Conservation (phyloP, 1,140 invertebrate species). For the Lutraria rhynchaena region DNA sequence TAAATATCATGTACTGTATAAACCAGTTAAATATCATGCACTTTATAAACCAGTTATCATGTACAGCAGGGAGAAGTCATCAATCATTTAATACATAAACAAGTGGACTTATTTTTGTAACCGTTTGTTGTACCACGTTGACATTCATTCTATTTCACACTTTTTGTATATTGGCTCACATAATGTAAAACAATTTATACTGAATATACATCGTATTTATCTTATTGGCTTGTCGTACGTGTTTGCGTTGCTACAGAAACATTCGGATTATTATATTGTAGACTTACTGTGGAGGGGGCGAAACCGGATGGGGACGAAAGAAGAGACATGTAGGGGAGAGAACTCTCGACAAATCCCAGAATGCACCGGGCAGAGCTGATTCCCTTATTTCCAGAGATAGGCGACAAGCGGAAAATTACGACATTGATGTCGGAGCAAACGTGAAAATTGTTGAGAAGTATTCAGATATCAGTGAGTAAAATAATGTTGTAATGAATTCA, state of each 20-base stretch:
- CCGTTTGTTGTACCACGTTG: too few relatives aligned
- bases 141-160: too few relatives aligned
- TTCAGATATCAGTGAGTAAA: conserved; percentile 60
- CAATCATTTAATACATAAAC: too few relatives aligned
- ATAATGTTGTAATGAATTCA: too few relatives aligned
- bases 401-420: conserved; percentile 4
- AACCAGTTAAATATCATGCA: too few relatives aligned
- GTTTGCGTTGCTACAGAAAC: too few relatives aligned
- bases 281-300: conserved; percentile 35
- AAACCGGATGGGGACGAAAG: conserved; percentile 44
- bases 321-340: neutral
- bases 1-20: too few relatives aligned
- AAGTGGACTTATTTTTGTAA: too few relatives aligned
- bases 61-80: too few relatives aligned
- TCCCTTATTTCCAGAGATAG: neutral
- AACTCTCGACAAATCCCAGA: neutral
- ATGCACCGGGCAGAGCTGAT: neutral
- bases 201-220: neutral
- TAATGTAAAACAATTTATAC: neutral
- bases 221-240: too few relatives aligned
- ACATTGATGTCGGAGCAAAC: conserved; percentile 53
- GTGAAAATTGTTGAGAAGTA: conserved; percentile 59
- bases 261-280: conserved; percentile 1
- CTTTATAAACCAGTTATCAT: too few relatives aligned
- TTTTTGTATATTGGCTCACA: neutral